Conservation (phyloP, 2,113 vertebrate genomes). For the Halcyon malimbica region DNA sequence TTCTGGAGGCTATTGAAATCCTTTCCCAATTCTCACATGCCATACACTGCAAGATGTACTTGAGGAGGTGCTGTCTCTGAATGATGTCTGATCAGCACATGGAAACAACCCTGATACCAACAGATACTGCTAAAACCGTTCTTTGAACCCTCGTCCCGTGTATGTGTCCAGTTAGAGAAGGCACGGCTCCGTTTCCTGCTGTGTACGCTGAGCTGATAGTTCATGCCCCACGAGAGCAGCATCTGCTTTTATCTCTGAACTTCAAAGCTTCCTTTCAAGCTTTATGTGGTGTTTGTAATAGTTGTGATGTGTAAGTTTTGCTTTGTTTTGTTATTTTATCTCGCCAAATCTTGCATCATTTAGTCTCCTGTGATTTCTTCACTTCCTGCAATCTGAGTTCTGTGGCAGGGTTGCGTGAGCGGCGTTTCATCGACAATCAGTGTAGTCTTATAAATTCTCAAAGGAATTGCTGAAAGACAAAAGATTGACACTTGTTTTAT, state of each 20-base stretch:
- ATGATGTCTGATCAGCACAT: background rate
- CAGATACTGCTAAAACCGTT: background rate
- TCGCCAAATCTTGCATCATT: slow-evolving; percentile 7
- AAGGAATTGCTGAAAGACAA: background rate
- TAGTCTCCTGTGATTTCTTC: slow-evolving; percentile 9
- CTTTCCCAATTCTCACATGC: background rate
- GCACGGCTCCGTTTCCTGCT: background rate
- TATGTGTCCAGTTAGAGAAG: background rate
- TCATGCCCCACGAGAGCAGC: background rate
- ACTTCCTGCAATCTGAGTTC: slow-evolving; percentile 23
- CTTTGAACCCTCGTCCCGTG: background rate
- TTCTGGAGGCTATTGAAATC: background rate
- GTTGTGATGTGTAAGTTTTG: background rate
- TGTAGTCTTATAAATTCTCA: background rate
- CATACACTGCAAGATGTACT: fast-evolving
- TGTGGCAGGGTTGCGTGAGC: background rate
- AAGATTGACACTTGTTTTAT: background rate
- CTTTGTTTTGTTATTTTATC: slow-evolving; percentile 24
- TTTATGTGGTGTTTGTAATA: background rate
- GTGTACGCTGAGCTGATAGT: background rate
- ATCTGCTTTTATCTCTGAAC: background rate
- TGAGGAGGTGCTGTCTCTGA: background rate
- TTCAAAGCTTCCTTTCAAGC: slow-evolving; percentile 3
- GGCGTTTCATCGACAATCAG: background rate
- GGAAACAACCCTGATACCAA: background rate